Evolutionary conservation across 2,113 vertebrate genomes (phyloP), one percentile per base, ranked within the genome.

Genomic region (Ahaetulla prasina): DNA sequence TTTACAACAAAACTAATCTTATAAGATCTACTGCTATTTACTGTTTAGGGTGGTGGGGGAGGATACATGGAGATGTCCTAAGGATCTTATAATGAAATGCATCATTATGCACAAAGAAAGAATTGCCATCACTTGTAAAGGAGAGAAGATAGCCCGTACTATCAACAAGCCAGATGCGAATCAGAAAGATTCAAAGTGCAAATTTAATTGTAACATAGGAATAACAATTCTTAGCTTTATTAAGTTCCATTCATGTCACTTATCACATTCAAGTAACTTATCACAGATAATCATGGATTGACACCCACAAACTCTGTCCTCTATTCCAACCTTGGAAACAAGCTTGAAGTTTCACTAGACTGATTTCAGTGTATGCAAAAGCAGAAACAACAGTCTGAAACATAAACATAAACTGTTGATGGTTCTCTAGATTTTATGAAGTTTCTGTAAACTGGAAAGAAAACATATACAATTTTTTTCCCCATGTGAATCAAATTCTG

Each of bases 401-500:
- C 45, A 39, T 0, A 0, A 74, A 20, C 84, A 91, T n/a, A n/a
- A 45, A 94, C 86, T 93, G 84, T 22, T 87, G 91, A 89, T 94
- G 93, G 53, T 93, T 8, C 85, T 88, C 60, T 0, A 14, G 0
- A 1, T 95, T 92, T 92, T 90, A 4, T 68, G 87, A 39, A 60
- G 52, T 4, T 95, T 85, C 30, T 54, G 39, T 8, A 87, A 55
- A 89, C 45, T 39, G 11, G 9, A 57, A 8, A 7, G 20, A 5
- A 68, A 85, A 57, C 18, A 3, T 3, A 84, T 53, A 54, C 10
- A 91, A 95, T 93, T 18, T 43, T 16, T 25, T 52, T 0, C 39
- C 39, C 91, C 16, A 8, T 6, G 8, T 54, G 50, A 92, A 85
- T 94, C 86, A 27, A 93, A 39, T 49, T 93, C 50, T 91, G 63